Percentiles rank a stretch among this genome's conserved stretches.
Evolutionary conservation across 2,888 invertebrate genomes (phyloP).

Genomic region (Kuschelorhynchus macadamiae): DNA sequence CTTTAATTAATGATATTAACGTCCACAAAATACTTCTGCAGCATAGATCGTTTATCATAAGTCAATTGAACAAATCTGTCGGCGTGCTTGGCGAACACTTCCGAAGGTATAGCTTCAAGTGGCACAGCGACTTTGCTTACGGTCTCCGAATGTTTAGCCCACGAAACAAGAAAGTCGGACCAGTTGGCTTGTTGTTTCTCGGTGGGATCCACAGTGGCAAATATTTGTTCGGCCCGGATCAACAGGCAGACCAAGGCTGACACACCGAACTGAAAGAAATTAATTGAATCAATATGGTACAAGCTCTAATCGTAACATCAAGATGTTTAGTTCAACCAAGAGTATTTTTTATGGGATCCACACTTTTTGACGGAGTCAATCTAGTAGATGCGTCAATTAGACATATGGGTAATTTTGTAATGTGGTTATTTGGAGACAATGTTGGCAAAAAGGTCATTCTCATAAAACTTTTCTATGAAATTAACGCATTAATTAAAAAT

Average conservation of each 20-base stretch:
- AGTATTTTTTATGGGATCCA: too few species aligned
- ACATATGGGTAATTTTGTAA: too few species aligned
- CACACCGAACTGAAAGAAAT: slow-evolving; percentile 71
- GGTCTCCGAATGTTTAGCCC: slow-evolving; percentile 67
- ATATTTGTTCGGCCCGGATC: slow-evolving; percentile 70
- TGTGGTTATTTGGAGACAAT: too few species aligned
- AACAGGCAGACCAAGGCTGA: slow-evolving; percentile 72
- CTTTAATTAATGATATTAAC: slow-evolving; percentile 27
- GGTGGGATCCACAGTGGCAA: slow-evolving; percentile 58
- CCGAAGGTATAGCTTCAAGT: slow-evolving; percentile 62
- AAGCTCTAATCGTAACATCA: too few species aligned
- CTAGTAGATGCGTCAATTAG: too few species aligned
- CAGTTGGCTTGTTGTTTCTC: slow-evolving; percentile 67
- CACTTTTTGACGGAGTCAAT: too few species aligned
- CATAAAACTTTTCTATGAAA: too few species aligned
- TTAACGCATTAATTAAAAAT: too few species aligned
- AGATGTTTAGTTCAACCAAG: too few species aligned
- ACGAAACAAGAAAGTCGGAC: slow-evolving; percentile 72
- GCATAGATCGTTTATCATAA: slow-evolving; percentile 58
- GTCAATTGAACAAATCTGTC: slow-evolving; percentile 60
- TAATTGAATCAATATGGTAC: too few species aligned
- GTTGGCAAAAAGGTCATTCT: too few species aligned
- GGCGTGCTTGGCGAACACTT: slow-evolving; percentile 63
- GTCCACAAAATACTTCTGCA: slow-evolving; percentile 63
- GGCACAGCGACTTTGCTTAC: slow-evolving; percentile 61